A percentile compares a stretch with the other conserved stretches of the same genome.
Evolutionary conservation across 1,140 invertebrate species (phyloP).

Genomic region (Limonius californicus): DNA sequence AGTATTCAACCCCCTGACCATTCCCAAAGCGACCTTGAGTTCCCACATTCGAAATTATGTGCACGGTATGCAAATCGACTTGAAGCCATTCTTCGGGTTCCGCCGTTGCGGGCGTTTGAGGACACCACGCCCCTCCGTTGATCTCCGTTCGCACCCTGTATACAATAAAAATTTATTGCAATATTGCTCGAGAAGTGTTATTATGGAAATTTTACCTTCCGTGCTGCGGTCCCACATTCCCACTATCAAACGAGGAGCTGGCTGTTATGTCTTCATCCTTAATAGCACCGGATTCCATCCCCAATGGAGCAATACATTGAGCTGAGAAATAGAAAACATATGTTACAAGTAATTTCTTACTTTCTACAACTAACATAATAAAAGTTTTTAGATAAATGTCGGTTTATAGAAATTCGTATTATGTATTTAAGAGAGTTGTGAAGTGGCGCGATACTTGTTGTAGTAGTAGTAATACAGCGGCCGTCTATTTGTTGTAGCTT

Average conservation of each 20-base stretch:
- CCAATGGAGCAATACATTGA: slow-evolving; percentile 78
- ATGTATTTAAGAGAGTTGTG: too few species aligned
- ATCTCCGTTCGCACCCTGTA: slow-evolving; percentile 38
- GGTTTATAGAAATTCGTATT: too few species aligned
- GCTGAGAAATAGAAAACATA: slow-evolving; percentile 66
- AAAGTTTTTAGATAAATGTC: too few species aligned
- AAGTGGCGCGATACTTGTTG: too few species aligned
- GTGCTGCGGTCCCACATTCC: slow-evolving; percentile 88
- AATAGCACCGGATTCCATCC: slow-evolving; percentile 87
- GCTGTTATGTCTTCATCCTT: slow-evolving; percentile 79
- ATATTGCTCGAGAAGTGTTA: not conserved
- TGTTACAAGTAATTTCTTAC: too few species aligned
- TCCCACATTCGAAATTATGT: slow-evolving; percentile 73
- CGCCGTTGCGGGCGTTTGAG: slow-evolving; percentile 65
- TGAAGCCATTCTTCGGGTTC: slow-evolving; percentile 73
- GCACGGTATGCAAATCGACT: slow-evolving; percentile 68
- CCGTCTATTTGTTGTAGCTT: too few species aligned
- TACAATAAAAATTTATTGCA: not conserved
- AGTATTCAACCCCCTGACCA: slow-evolving; percentile 75
- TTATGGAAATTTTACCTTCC: slow-evolving; percentile 66
- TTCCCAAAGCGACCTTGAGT: slow-evolving; percentile 85
- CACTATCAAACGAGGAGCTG: slow-evolving; percentile 84
- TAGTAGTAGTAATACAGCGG: too few species aligned
- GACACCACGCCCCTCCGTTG: slow-evolving; percentile 56
- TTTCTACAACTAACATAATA: too few species aligned